Base-by-base conservation (phyloP, 2,113 vertebrate genomes). In the Marmota monax region DNA sequence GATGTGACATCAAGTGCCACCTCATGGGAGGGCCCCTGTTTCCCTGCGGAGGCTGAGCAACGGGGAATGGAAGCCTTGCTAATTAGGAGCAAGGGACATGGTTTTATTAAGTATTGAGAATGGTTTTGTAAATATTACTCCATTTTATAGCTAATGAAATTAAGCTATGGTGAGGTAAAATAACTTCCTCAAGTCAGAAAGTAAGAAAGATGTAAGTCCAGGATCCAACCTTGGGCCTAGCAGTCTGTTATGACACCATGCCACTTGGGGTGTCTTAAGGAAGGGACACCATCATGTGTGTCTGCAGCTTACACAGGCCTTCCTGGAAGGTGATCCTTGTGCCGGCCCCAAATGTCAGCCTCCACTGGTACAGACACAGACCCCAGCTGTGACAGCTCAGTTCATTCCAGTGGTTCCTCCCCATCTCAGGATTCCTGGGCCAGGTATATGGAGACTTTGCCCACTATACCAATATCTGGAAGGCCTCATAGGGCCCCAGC, bases 181-280 rank as follows among this genome's bases (percentile, higher is more conserved):
- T 76, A 34, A 77, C 20, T 63, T 90, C 25, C 13, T 61, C 10
- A 70, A 56, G n/a, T 80, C 29, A 80, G 53, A 69, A 34, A 92
- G 53, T 65, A 32, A 91, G 61, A 58, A 32, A 74, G 32, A 80
- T 56, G 5, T 70, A 69, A 51, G 69, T 48, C 53, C 53, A 63
- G 89, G 61, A 73, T 65, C 34, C 3, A 1, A 3, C 53, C 32
- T 13, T 11, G 48, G 23, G 23, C 79, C 80, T 56, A 1, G 39
- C 7, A 14, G 34, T 61, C 67, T 79, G 12, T 82, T 69, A 10
- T 14, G 70, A 6, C 0, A 0, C 6, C 13, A 1, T 1, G 7
- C 25, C 1, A 2, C n/a, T 13, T 0, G 5, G 29, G 42, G 32
- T 12, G 3, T 69, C 1, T 45, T 29, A 91, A 63, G 39, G 87